Base-by-base conservation (phyloP, 1,140 invertebrate species). In the Ostrea edulis region DNA sequence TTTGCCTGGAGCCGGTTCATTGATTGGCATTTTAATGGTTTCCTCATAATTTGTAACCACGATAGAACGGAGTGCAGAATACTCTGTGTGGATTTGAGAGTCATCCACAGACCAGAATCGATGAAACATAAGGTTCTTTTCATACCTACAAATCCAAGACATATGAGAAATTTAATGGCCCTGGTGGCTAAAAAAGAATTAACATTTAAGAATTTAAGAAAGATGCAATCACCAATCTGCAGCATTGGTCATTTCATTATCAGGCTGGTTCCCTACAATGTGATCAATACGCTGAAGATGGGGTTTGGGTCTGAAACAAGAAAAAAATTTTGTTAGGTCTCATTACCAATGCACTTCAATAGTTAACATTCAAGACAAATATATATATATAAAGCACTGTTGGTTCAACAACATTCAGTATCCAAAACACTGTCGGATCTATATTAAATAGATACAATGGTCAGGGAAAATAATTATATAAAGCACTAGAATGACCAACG, bases 81-180 rank as follows among this genome's bases (percentile, higher is more conserved):
- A 99, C 93, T 99, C 97, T 0, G 99, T 99, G 94, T 99, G 98
- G 8, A 99, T 96, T 95, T 99, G 98, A 11, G 96, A 97, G 94
- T 99, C 99, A 94, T 99, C 99, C 0, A 99, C 98, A 5, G 99
- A 99, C 99, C 99, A 99, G 95, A 99, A 99, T 93, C 99, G 97
- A 95, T 99, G 99, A 94, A 99, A 99, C 95, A 97, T 97, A 62
- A 99, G 95, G 91, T 97, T 97, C 68, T 97, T 97, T 94, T 99
- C 98, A 94, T 99, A 99, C 96, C 96, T 97, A 89, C 54, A 85
- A 54, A 82, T 25, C 35, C 86, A 58, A 22, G 58, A 84, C 71
- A n/a, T 62, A 88, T 12, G 7, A 7, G 44, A 85, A n/a, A 55
- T 44, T 17, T 62, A n/a, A 62, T 20, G 8, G 5, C 55, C 17